Conservation (phyloP, 2,888 invertebrate species). For the Campoplex nolae region DNA sequence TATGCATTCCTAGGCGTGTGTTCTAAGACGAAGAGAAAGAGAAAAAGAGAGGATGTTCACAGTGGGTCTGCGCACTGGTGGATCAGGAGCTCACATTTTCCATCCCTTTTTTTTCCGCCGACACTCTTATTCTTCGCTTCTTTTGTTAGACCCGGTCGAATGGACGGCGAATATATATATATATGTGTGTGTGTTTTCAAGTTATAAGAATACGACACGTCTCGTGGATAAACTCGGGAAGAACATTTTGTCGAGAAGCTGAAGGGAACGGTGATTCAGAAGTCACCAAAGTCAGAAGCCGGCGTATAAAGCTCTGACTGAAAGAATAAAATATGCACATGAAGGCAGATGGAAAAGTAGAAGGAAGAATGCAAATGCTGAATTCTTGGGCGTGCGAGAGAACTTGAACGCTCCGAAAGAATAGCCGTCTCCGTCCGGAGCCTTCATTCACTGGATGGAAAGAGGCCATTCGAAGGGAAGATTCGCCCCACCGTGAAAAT, state of each 20-base stretch:
- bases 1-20: slow-evolving; percentile 23
- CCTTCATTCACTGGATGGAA: slow-evolving; percentile 38
- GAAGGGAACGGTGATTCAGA: slow-evolving; percentile 5
- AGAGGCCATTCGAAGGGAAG: slow-evolving; percentile 37
- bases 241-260: slow-evolving; percentile 44
- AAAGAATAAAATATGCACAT: slow-evolving; percentile 45
- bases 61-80: slow-evolving; percentile 48
- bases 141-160: slow-evolving; percentile 34
- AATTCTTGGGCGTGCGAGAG: slow-evolving; percentile 30
- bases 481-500: slow-evolving; percentile 41
- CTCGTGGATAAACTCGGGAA: slow-evolving; percentile 40
- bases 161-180: slow-evolving; percentile 16
- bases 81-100: slow-evolving; percentile 48
- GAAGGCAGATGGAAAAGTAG: slow-evolving; percentile 50
- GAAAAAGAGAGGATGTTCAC: slow-evolving; percentile 29
- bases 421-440: slow-evolving; percentile 58
- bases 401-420: slow-evolving; percentile 38
- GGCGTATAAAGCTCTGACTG: slow-evolving; percentile 12
- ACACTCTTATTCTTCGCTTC: slow-evolving; percentile 35
- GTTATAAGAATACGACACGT: slow-evolving; percentile 24
- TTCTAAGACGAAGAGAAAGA: background rate
- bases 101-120: slow-evolving; percentile 29
- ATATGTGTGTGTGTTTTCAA: background rate
- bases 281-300: slow-evolving; percentile 3
- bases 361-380: slow-evolving; percentile 54